phyloP scores from a whole-genome alignment of 1,140 invertebrate genomes.

The Heterodera schachtii region DNA sequence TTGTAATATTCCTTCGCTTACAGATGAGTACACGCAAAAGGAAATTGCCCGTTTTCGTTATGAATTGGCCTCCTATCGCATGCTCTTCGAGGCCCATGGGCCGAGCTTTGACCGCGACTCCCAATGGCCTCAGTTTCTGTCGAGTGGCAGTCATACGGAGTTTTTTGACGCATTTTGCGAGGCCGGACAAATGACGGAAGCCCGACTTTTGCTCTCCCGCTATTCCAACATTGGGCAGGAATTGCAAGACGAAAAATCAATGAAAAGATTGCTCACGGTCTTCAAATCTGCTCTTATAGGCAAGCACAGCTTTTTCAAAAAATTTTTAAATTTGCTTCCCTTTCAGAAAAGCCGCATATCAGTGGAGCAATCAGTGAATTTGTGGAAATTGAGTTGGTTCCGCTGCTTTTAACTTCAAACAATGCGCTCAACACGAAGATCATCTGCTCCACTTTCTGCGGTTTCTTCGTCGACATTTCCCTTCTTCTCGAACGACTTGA shows the following conservation, averaged over 20 bases:
- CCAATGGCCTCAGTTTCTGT: constrained; percentile 15
- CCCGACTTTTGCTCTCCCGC: constrained; percentile 29
- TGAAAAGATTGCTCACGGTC: constrained; percentile 11
- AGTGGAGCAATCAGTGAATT: constrained; percentile 24
- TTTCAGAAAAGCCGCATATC: constrained; percentile 21
- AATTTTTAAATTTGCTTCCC: constrained; percentile 22
- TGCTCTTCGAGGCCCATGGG: constrained; percentile 14
- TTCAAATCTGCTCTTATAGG: constrained; percentile 20
- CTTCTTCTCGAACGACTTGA: constrained; percentile 31
- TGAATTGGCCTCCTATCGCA: constrained; percentile 34
- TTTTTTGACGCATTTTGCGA: constrained; percentile 37
- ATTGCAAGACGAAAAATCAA: not conserved
- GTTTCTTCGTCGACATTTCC: constrained; percentile 27
- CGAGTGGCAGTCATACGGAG: constrained; percentile 23
- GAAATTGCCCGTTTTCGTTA: constrained; percentile 38
- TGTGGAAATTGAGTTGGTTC: constrained; percentile 29
- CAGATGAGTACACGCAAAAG: constrained; percentile 29
- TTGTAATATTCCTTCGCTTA: not conserved
- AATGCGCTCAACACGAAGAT: not conserved
- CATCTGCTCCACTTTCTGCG: constrained; percentile 19
- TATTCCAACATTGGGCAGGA: constrained; percentile 20
- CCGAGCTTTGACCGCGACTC: not conserved
- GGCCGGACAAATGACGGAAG: constrained; percentile 22
- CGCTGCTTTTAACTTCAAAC: not conserved
- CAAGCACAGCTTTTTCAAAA: not conserved